Percentiles rank a stretch among this genome's conserved stretches.
phyloP scores from a whole-genome alignment of 2,888 invertebrate species.

The Villa cingulata region DNA sequence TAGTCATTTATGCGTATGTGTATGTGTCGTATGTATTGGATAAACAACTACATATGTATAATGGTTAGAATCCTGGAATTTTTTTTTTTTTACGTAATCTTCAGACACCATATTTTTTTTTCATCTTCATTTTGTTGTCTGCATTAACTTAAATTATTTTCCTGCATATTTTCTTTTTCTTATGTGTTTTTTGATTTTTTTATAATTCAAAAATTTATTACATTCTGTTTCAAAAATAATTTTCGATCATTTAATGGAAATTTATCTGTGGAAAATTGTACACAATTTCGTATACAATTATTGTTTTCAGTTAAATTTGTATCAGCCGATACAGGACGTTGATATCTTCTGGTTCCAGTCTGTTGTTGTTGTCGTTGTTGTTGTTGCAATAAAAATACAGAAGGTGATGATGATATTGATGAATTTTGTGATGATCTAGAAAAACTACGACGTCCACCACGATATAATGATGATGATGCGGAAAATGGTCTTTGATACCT shows the following conservation, averaged over 20 bases:
- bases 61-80: too few species aligned
- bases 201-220: not conserved
- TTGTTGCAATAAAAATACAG: not conserved
- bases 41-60: too few species aligned
- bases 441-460: too few species aligned
- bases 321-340: conserved; percentile 33
- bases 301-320: conserved; percentile 26
- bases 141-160: conserved; percentile 16
- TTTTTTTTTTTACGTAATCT: not conserved
- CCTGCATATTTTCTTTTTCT: conserved; percentile 4
- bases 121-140: too few species aligned
- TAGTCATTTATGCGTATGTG: too few species aligned
- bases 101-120: not conserved
- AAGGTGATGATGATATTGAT: not conserved
- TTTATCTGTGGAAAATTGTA: conserved; percentile 10
- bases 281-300: conserved; percentile 14
- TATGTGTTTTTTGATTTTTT: not conserved
- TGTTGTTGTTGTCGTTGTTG: not conserved
- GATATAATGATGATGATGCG: conserved; percentile 15
- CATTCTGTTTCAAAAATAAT: too few species aligned
- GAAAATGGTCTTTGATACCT: conserved; percentile 28
- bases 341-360: conserved; percentile 10
- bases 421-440: not conserved
- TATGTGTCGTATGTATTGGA: too few species aligned
- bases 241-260: not conserved